Evolutionary conservation across 2,888 invertebrate genomes (phyloP), one percentile per base, ranked within the genome.

Genomic region (Drosophila stalkeri): DNA sequence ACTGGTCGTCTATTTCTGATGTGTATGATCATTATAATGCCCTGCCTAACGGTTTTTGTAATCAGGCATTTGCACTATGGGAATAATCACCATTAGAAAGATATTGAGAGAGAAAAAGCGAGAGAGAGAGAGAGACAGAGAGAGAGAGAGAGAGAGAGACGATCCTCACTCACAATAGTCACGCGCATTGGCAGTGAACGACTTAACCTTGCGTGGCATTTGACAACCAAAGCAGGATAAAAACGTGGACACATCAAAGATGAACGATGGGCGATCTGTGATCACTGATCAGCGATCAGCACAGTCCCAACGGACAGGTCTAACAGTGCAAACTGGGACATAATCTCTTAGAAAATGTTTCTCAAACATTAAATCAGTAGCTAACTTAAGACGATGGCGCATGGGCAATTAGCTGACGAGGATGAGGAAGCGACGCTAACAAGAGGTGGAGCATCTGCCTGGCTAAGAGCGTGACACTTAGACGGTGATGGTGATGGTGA

Each of bases 371-470:
- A 64, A 72, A 61, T 71, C 79, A 78, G 79, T 75, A 78, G 77
- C 76, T 75, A 80, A 75, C 62, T 71, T 33, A 35, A 64, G 63
- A 43, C 71, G 72, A 82, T 77, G 69, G 68, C 63, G 20, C 79
- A 86, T 61, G 73, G 69, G 71, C 72, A 85, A 85, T 89, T 89
- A 85, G 79, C 62, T 81, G 72, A 78, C 64, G 64, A 71, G 79
- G 74, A 80, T 52, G 69, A 64, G 35, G 27, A 43, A 23, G n/a
- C 37, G 20, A 39, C n/a, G 37, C n/a, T 5, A 14, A 18, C 47
- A 16, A 20, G 60, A 49, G 75, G 49, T 68, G 33, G 47, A 63
- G 51, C 39, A 16, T 49, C 23, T 43, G 27, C 18, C 41, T 23
- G 39, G 52, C 16, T 18, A 37, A 54, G 64, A 63, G 33, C 85